These are phyloP conservation scores for Eulemur coronatus DNA, from an alignment of 2,797 vertebrate genomes.

Conservation along the genomic window DNA sequence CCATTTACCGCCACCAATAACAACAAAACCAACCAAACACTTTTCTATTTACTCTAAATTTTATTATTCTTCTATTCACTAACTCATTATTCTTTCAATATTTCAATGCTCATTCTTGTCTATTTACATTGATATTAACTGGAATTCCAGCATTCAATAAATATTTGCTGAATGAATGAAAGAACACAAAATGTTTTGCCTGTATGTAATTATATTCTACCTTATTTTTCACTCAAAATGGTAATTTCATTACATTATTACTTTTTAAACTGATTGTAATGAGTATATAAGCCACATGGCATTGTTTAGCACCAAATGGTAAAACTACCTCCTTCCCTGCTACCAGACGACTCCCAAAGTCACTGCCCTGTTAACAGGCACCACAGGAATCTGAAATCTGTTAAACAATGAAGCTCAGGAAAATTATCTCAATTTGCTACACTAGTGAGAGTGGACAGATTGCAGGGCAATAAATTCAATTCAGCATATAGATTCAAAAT, in stretches of 20 bases:
- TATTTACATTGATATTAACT: background rate
- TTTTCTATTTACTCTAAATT: background rate
- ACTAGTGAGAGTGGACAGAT: background rate
- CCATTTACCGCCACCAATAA: background rate
- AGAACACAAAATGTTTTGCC: background rate
- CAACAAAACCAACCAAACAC: background rate
- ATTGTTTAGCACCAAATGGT: slow-evolving; percentile 13
- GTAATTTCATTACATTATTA: background rate
- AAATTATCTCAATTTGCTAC: background rate
- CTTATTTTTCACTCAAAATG: background rate
- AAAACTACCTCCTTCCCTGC: background rate
- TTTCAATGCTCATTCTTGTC: background rate
- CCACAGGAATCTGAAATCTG: background rate
- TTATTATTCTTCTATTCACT: background rate
- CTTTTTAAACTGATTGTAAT: background rate
- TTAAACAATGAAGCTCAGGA: background rate
- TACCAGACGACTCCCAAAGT: background rate
- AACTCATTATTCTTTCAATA: background rate
- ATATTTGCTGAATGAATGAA: background rate
- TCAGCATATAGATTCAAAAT: background rate
- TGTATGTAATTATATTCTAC: background rate
- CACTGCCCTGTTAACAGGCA: background rate
- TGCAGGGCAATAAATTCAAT: background rate
- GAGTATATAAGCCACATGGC: slow-evolving; percentile 16
- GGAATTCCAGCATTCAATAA: background rate